Conservation (phyloP, 2,888 invertebrate genomes). For the Hololepta plana region DNA sequence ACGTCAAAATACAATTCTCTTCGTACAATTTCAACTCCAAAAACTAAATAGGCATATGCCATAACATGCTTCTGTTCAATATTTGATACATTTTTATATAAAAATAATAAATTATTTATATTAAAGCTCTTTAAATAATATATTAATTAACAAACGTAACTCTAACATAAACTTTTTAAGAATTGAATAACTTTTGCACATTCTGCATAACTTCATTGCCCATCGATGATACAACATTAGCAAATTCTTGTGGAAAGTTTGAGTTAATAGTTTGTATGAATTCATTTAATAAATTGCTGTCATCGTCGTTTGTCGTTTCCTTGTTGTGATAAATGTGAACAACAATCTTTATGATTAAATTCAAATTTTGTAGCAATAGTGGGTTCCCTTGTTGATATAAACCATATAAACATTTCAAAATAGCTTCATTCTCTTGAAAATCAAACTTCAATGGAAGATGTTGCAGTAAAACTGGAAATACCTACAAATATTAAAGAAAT, state of each 20-base stretch:
- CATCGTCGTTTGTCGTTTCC: constrained; percentile 35
- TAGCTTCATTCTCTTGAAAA: constrained; percentile 50
- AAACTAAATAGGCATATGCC: no score
- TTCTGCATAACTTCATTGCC: constrained; percentile 23
- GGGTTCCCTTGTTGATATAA: constrained; percentile 44
- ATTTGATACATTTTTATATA: no score
- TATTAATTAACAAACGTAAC: no score
- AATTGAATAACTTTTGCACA: constrained; percentile 16
- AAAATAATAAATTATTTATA: no score
- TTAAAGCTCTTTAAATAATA: no score
- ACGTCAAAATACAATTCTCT: no score
- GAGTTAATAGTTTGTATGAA: constrained; percentile 35
- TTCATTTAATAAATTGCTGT: constrained; percentile 29
- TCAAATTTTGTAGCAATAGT: constrained; percentile 32
- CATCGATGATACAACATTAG: constrained; percentile 25
- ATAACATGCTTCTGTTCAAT: no score
- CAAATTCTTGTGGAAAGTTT: constrained; percentile 38
- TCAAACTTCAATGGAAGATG: constrained; percentile 58
- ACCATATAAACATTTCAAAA: constrained; percentile 43
- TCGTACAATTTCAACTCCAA: no score
- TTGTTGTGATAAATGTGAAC: constrained; percentile 37
- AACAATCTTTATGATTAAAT: constrained; percentile 34
- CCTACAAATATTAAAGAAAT: constrained; percentile 22
- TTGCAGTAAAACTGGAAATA: constrained; percentile 50
- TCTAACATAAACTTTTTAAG: constrained; percentile 5